Base-by-base conservation (phyloP, 2,113 vertebrate genomes). In the Xiphophorus couchianus region DNA sequence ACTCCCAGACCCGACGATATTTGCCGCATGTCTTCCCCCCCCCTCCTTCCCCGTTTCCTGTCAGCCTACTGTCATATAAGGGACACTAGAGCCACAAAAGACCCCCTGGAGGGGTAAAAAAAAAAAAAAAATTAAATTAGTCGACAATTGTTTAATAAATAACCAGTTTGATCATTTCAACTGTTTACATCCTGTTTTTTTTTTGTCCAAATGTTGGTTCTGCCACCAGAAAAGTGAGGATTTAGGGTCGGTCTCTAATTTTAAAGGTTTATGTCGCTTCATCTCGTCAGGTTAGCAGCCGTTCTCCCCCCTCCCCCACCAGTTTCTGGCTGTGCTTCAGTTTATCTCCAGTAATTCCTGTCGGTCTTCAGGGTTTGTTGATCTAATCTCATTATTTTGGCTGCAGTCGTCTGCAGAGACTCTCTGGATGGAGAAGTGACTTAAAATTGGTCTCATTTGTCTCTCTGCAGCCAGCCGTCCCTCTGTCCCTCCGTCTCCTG, bases 381-480 rank as follows among this genome's bases (percentile, higher is more conserved):
- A 1, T 74, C 42, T 4, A 13, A 25, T n/a, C 2, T 64, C 75
- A 73, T 67, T 0, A 19, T 71, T 78, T 62, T 6, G 58, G 69
- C 71, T 29, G 62, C 9, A 72, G 64, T 62, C 4, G 44, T 66
- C 71, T 29, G 62, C 9, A 72, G 64, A 73, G 69, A 62, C 42
- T 37, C 15, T 0, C 48, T 5, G 44, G 44, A 48, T 48, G 70
- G 25, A 64, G 28, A 48, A 33, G 14, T 39, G 44, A 31, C 64
- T 58, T 68, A 33, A 71, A 71, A 35, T 74, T 74, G 72, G 69
- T 1, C 69, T 73, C 81, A 82, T 80, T 76, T 82, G 29, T 85
- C 81, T 79, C 42, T 7, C 51, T 37, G 11, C 48, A 9, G 69
- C 35, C 73, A 17, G 37, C 60, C 13, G 3, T 17, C 33, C 31